Evolutionary conservation across 1,140 invertebrate species (phyloP).

Genomic region (Carcinoscorpius rotundicauda): DNA sequence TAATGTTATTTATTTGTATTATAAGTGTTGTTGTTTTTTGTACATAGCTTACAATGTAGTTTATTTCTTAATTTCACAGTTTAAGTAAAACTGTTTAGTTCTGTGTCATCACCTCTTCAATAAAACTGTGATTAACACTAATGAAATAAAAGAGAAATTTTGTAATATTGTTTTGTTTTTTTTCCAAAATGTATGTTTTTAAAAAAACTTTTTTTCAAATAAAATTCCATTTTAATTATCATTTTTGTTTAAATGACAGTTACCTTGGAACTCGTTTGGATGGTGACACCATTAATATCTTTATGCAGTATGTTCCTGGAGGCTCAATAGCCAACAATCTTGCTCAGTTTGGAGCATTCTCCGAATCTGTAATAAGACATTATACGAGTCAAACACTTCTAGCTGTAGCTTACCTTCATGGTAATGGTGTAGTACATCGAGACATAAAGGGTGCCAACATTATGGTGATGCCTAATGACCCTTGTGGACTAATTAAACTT

Average conservation of each 20-base stretch:
- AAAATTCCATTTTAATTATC: neutral
- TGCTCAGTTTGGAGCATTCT: constrained; percentile 10
- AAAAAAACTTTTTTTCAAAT: too few relatives aligned
- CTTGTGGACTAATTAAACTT: constrained; percentile 7
- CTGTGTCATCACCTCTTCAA: too few relatives aligned
- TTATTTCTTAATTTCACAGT: too few relatives aligned
- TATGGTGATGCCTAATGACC: constrained; percentile 6
- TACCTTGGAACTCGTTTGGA: constrained; percentile 8
- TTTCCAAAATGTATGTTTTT: too few relatives aligned
- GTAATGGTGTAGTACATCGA: constrained; percentile 7
- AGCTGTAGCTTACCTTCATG: constrained; percentile 8
- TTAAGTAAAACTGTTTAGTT: too few relatives aligned
- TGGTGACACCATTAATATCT: constrained; percentile 8
- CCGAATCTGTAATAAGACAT: constrained; percentile 9
- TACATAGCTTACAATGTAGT: too few relatives aligned
- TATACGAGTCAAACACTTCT: constrained; percentile 8
- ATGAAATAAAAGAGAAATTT: too few relatives aligned
- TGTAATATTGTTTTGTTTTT: too few relatives aligned
- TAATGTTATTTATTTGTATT: too few relatives aligned
- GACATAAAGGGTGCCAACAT: constrained; percentile 12
- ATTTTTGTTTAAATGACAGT: neutral
- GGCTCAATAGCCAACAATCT: constrained; percentile 8
- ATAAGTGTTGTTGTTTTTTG: too few relatives aligned
- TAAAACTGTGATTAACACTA: too few relatives aligned
- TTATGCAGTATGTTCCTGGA: constrained; percentile 9